Conservation (phyloP, 2,888 invertebrate species). For the Epinotia demarniana region DNA sequence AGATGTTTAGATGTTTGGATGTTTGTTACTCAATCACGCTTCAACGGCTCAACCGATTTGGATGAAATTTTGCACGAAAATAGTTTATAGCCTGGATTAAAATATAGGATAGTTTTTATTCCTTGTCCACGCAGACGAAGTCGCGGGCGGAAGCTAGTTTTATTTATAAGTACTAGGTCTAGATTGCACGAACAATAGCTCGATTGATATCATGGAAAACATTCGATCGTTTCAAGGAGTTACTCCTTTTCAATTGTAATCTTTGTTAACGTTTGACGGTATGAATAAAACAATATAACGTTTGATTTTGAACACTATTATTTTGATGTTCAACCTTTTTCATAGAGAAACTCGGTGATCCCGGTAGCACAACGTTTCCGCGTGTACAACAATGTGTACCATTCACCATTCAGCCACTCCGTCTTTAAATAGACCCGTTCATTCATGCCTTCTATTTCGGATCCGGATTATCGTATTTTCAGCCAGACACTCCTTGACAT, state of each 20-base stretch:
- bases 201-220: background rate
- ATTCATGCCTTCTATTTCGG: conserved; percentile 42
- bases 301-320: background rate
- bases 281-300: background rate
- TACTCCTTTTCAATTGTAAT: background rate
- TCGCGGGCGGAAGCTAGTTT: too few species aligned
- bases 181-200: too few species aligned
- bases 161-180: too few species aligned
- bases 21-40: too few species aligned
- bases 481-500: conserved; percentile 44
- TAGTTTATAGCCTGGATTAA: too few species aligned
- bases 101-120: too few species aligned
- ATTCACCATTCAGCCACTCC: conserved; percentile 41
- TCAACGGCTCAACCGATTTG: too few species aligned
- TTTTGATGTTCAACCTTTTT: background rate
- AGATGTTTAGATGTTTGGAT: too few species aligned
- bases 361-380: conserved; percentile 28
- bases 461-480: conserved; percentile 41
- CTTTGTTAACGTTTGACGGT: background rate
- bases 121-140: too few species aligned
- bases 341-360: conserved; percentile 23
- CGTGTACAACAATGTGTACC: conserved; percentile 41
- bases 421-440: conserved; percentile 43
- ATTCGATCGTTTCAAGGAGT: background rate
- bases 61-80: too few species aligned